Percentiles rank a stretch among this genome's conserved stretches.
These are phyloP conservation scores for Steromphala cineraria DNA, from an alignment of 2,888 invertebrate genomes.

Conservation along the genomic window DNA sequence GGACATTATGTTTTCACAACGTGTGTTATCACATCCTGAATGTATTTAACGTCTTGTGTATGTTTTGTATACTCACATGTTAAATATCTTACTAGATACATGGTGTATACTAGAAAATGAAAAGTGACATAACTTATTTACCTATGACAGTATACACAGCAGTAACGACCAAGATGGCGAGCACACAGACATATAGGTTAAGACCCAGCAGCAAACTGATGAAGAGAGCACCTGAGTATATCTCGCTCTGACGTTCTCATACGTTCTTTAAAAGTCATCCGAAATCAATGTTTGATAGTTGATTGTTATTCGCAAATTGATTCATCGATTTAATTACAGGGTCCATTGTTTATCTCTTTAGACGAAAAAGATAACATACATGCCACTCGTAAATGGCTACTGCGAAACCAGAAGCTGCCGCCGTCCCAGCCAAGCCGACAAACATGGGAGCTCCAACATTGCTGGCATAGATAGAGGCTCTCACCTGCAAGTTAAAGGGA, in stretches of 20 bases:
- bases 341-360: too few species aligned
- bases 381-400: constrained; percentile 73
- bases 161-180: constrained; percentile 76
- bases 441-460: constrained; percentile 70
- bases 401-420: constrained; percentile 68
- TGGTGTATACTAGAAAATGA: too few species aligned
- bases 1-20: too few species aligned
- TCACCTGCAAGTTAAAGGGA: constrained; percentile 37
- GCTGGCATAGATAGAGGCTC: constrained; percentile 60
- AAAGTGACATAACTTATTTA: too few species aligned
- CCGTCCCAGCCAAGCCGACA: constrained; percentile 70
- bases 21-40: too few species aligned
- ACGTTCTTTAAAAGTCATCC: too few species aligned
- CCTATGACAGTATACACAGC: constrained; percentile 78
- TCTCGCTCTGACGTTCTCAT: constrained; percentile 73
- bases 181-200: constrained; percentile 77
- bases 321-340: too few species aligned
- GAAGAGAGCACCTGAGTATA: constrained; percentile 78
- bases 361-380: constrained; percentile 43
- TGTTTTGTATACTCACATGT: too few species aligned
- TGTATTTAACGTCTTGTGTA: too few species aligned
- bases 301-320: too few species aligned
- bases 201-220: constrained; percentile 77
- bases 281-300: too few species aligned
- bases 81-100: too few species aligned